A percentile compares a stretch with the other conserved stretches of the same genome.
Conservation (phyloP, 2,113 vertebrate species). For the Sorex fumeus region DNA sequence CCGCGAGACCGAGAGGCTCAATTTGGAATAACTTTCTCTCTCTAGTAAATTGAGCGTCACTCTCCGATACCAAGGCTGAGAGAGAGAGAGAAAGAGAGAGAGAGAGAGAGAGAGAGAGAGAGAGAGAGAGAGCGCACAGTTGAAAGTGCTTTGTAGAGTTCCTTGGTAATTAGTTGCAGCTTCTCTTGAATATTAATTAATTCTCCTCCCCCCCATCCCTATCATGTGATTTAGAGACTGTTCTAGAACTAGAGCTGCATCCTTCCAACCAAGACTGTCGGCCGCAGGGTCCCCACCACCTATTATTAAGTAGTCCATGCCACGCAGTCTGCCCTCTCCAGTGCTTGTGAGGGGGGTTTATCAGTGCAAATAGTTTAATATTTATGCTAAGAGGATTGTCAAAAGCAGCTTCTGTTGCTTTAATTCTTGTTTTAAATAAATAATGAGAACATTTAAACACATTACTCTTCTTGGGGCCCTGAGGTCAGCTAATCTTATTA, state of each 20-base stretch:
- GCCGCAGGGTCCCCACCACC: conserved; percentile 78
- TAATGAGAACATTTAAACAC: conserved; percentile 99
- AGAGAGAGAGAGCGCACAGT: conserved; percentile 79
- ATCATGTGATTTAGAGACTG: conserved; percentile 84
- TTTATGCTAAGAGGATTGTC: conserved; percentile 95
- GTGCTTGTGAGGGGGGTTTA: conserved; percentile 81
- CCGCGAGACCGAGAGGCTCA: conserved; percentile 79
- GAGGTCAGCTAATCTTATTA: conserved; percentile 99
- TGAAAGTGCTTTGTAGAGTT: conserved; percentile 82
- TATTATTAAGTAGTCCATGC: conserved; percentile 78
- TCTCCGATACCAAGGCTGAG: conserved; percentile 78
- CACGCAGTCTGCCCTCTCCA: conserved; percentile 83
- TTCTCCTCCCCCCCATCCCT: conserved; percentile 72
- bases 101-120: conserved; percentile 81
- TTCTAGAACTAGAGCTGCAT: conserved; percentile 72
- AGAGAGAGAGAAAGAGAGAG: conserved; percentile 75
- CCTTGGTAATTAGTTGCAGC: conserved; percentile 85
- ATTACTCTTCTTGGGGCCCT: conserved; percentile 95
- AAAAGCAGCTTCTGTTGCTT: conserved; percentile 95
- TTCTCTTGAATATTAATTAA: conserved; percentile 85
- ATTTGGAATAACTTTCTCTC: conserved; percentile 80
- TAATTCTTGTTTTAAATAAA: conserved; percentile 99
- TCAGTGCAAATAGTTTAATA: conserved; percentile 92
- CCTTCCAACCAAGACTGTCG: conserved; percentile 72
- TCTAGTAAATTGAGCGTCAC: conserved; percentile 75